These are phyloP conservation scores for Tuta absoluta DNA, from an alignment of 2,888 invertebrate species.

Conservation along the genomic window DNA sequence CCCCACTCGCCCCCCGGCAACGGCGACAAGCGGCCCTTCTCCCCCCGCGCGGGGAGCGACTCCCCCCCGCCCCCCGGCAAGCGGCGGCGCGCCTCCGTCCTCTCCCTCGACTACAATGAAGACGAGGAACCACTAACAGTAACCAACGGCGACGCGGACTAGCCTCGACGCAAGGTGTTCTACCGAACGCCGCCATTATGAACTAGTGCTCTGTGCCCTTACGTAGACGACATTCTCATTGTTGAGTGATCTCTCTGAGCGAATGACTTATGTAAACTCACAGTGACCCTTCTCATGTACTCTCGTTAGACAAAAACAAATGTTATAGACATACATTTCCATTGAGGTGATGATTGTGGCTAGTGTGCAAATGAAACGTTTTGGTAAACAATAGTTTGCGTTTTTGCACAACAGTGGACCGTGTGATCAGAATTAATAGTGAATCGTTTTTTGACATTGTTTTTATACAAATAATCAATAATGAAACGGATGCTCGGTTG, in stretches of 20 bases:
- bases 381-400: conserved; percentile 70
- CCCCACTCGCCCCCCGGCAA: conserved; percentile 46
- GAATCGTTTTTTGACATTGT: conserved; percentile 77
- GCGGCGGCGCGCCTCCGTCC: conserved; percentile 85
- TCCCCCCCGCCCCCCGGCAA: conserved; percentile 77
- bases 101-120: conserved; percentile 88
- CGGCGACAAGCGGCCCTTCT: conserved; percentile 68
- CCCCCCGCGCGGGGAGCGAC: conserved; percentile 55
- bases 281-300: conserved; percentile 71
- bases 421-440: conserved; percentile 74
- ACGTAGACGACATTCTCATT: conserved; percentile 50
- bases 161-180: conserved; percentile 48
- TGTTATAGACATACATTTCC: conserved; percentile 57
- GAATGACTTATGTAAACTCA: conserved; percentile 39
- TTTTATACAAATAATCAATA: conserved; percentile 66
- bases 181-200: conserved; percentile 56
- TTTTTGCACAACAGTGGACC: conserved; percentile 76
- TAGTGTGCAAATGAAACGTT: conserved; percentile 66
- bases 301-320: conserved; percentile 69
- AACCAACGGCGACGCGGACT: conserved; percentile 84
- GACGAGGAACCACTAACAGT: conserved; percentile 87
- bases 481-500: conserved; percentile 70
- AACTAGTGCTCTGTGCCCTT: conserved; percentile 58
- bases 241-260: conserved; percentile 57
- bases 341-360: conserved; percentile 74